Base-by-base conservation (phyloP, 2,888 invertebrate species). In the Cremastinae sp. region DNA sequence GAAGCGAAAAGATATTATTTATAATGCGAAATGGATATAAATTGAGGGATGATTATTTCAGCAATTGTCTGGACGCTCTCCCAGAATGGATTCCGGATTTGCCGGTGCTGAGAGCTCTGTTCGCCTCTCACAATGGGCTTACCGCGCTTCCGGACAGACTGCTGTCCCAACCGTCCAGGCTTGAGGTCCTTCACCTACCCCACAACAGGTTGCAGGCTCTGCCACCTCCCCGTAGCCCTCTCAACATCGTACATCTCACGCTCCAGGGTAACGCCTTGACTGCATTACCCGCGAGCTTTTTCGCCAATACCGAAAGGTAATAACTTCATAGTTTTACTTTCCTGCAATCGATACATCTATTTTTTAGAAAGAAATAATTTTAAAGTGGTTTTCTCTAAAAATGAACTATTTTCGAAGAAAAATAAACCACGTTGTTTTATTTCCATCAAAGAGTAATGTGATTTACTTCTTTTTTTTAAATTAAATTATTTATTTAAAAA, bases 21-120 rank as follows among this genome's bases (percentile, higher is more conserved):
- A 51, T 35, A 18, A 53, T 61, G 18, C 20, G 43, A 35, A 28
- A 22, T 53, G 8, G 12, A 39, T 59, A 51, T 2, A n/a, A 43
- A 56, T 28, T 37, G 61, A 41, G 47, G 0, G 20, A 64, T 47
- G 28, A 49, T 78, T 47, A 28, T 80, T 83, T 20, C 78, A 91
- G 91, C 87, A 96, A 96, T 85, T 93, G 94, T 83, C 90, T 96
- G 74, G 93, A 93, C 18, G 91, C 93, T 4, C 89, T 96, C 62
- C 96, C 96, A 0, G 94, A 94, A 82, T 96, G 96, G 96, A 90
- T 95, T 49, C 93, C 94, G 9, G 93, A 93, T 39, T 94, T 96
- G 84, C 93, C 93, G 14, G 93, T 94, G 77, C 90, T 96, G 55
- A 92, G 93, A 55, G 94, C 93, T 8, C 90, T 96, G 10, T 94